Base-by-base conservation (phyloP, 2,797 vertebrate species). In the Malurus leucopterus region DNA sequence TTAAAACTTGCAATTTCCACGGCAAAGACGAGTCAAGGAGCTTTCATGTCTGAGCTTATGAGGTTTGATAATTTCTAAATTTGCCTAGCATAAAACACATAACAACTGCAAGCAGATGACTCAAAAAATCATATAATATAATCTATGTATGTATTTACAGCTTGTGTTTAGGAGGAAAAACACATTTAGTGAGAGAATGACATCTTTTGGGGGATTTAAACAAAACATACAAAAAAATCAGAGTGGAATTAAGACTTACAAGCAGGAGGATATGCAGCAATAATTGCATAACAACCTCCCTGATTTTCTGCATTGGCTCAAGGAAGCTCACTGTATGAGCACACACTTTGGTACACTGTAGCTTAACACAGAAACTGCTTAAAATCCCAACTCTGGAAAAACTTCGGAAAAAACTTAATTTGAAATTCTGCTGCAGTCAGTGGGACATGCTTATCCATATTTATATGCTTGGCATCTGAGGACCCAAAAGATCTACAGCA, bases 151-250 rank as follows among this genome's bases (percentile, higher is more conserved):
- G 34, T 54, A 84, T 76, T 85, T 90, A 72, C 90, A 90, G 76
- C 46, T 87, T 91, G 54, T 84, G 38, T 87, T 91, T 92, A 70
- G 61, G 64, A 86, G 43, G 46, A 81, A 91, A 93, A 95, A 76
- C 23, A 87, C 38, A 73, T 88, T 86, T 57, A 61, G 67, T 2
- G 21, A 86, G 34, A 78, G 40, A 86, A 88, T 54, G 18, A 41
- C 30, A 62, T 73, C 49, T 81, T 93, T 84, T 88, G 57, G 81
- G 64, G 26, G 43, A 76, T 53, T 89, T 84, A 84, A 79, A 91
- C 64, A 94, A 91, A 91, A 23, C 41, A 71, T 57, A 69, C 7
- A 77, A 75, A 82, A 86, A 91, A 64, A 50, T 1, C 36, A 74
- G 44, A 74, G 41, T 2, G 3, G 38, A 90, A 81, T 77, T 75